Evolutionary conservation across 2,888 invertebrate genomes (phyloP).

Genomic region (Linnaemya tessellans): DNA sequence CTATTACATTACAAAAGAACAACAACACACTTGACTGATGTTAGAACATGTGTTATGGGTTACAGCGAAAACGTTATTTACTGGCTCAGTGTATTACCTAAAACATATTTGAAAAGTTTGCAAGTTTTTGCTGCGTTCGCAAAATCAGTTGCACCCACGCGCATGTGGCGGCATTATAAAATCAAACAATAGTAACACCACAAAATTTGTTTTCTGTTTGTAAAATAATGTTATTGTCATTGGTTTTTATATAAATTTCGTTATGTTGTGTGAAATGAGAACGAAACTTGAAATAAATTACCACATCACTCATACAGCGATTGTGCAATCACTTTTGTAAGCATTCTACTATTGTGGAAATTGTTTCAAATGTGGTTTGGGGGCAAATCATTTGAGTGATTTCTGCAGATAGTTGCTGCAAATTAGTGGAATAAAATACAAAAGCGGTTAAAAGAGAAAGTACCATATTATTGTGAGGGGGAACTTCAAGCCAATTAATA

Average conservation of each 20-base stretch:
- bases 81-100: background rate
- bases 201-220: slow-evolving; percentile 13
- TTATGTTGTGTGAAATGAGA: background rate
- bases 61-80: background rate
- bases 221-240: slow-evolving; percentile 5
- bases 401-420: background rate
- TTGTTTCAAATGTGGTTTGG: slow-evolving; percentile 15
- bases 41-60: background rate
- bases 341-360: slow-evolving; percentile 25
- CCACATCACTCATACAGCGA: slow-evolving; percentile 8
- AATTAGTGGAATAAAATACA: background rate
- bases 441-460: too few species aligned
- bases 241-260: background rate
- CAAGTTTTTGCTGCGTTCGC: background rate
- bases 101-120: background rate
- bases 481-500: background rate
- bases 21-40: background rate
- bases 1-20: background rate
- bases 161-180: slow-evolving; percentile 6
- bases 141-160: background rate
- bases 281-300: background rate
- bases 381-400: background rate
- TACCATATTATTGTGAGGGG: background rate
- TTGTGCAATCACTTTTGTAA: slow-evolving; percentile 5
- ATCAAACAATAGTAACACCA: slow-evolving; percentile 38